Evolutionary conservation across 2,113 vertebrate genomes (phyloP).

Genomic region (Calcarius ornatus): DNA sequence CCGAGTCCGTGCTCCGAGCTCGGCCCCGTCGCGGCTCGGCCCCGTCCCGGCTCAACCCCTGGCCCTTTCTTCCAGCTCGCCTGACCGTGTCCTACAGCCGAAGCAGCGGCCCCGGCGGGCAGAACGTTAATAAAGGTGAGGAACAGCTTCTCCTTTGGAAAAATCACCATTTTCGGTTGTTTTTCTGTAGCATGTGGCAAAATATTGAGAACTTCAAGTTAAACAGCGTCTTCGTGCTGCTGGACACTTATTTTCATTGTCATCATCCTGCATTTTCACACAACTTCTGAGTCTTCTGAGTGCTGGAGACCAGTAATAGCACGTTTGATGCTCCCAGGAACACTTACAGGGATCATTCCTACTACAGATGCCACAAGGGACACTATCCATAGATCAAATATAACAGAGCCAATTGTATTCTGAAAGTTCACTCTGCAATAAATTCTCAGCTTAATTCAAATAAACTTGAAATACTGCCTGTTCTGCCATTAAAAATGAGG

Average conservation of each 20-base stretch:
- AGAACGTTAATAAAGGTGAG: constrained; percentile 94
- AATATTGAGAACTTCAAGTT: not conserved
- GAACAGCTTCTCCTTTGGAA: not conserved
- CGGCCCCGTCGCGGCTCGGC: no score
- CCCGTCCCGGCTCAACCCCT: not conserved
- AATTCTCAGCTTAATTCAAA: not conserved
- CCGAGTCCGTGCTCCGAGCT: not conserved
- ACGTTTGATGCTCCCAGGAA: not conserved
- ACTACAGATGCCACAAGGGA: not conserved
- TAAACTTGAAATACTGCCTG: not conserved
- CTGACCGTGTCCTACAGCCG: constrained; percentile 85
- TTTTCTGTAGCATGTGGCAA: not conserved
- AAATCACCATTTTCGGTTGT: fast-evolving
- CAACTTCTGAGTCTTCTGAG: not conserved
- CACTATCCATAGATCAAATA: not conserved
- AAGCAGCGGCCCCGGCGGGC: constrained; percentile 92
- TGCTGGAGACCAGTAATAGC: not conserved
- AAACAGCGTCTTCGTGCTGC: not conserved
- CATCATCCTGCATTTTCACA: not conserved
- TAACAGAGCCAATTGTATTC: not conserved
- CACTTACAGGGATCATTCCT: not conserved
- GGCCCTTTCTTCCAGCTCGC: constrained; percentile 73
- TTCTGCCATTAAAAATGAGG: not conserved
- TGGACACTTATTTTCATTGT: not conserved
- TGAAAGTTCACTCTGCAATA: not conserved